These are phyloP conservation scores for Percina caprodes DNA, from an alignment of 2,113 vertebrate species.

Conservation along the genomic window DNA sequence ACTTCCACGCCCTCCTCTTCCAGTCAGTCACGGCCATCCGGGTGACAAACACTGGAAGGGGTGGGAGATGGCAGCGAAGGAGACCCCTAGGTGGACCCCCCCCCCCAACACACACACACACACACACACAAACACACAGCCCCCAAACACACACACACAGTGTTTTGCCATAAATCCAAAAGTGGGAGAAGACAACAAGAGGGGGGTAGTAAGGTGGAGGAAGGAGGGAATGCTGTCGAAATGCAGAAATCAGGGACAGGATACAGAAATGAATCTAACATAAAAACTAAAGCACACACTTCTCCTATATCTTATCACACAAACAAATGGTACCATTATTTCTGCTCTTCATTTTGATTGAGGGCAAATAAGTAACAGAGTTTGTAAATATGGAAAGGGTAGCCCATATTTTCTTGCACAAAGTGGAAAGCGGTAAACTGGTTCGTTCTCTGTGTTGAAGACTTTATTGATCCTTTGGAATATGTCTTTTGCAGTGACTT, in stretches of 20 bases:
- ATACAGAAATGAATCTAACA: constrained; percentile 68
- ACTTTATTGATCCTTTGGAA: constrained; percentile 79
- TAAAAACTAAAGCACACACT: constrained; percentile 79
- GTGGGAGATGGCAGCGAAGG: constrained; percentile 65
- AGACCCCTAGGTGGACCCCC: constrained; percentile 72
- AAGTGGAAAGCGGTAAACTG: constrained; percentile 68
- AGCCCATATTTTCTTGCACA: constrained; percentile 83
- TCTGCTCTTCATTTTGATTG: constrained; percentile 60
- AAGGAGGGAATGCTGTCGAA: constrained; percentile 59
- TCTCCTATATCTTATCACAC: constrained; percentile 71
- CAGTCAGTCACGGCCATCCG: constrained; percentile 64
- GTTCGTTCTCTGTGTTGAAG: constrained; percentile 76
- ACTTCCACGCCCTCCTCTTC: constrained; percentile 79
- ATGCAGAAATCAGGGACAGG: constrained; percentile 81
- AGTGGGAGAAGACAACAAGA: constrained; percentile 36
- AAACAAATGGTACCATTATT: constrained; percentile 64
- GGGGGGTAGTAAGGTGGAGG: constrained; percentile 11
- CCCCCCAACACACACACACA: constrained; percentile 15
- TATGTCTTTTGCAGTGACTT: constrained; percentile 79
- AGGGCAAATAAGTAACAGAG: constrained; percentile 54
- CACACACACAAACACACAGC: constrained; percentile 16
- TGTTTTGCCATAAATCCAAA: constrained; percentile 75
- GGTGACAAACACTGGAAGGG: constrained; percentile 65
- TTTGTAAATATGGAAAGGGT: constrained; percentile 80
- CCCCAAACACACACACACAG: constrained; percentile 38